phyloP scores from a whole-genome alignment of 1,140 invertebrate genomes.

The Lamellibrachia luymesi region DNA sequence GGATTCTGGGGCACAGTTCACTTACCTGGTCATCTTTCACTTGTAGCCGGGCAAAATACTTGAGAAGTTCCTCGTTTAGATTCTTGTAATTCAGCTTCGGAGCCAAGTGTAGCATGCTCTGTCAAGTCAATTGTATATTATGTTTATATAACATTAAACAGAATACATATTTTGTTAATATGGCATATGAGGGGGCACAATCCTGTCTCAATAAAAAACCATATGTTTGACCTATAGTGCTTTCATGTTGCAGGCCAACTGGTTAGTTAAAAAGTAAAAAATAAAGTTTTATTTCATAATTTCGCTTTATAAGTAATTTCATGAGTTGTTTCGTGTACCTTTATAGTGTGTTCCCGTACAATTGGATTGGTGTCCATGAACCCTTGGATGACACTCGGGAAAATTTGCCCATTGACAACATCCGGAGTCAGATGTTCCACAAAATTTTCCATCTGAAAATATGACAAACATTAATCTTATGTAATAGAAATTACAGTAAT shows the following conservation, averaged over 20 bases:
- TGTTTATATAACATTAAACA: not conserved
- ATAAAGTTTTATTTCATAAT: too few species aligned
- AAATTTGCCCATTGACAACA: slow-evolving; percentile 83
- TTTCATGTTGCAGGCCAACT: too few species aligned
- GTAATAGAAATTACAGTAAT: too few species aligned
- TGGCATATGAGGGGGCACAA: slow-evolving; percentile 9
- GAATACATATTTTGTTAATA: not conserved
- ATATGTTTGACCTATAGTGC: too few species aligned
- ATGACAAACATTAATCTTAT: too few species aligned
- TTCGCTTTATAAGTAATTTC: too few species aligned
- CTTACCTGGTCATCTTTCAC: slow-evolving; percentile 85
- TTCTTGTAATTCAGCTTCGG: slow-evolving; percentile 97
- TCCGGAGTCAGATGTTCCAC: slow-evolving; percentile 60
- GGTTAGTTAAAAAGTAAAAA: too few species aligned
- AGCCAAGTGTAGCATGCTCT: slow-evolving; percentile 86
- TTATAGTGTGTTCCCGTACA: slow-evolving; percentile 96
- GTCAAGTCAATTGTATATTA: not conserved
- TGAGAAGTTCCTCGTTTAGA: slow-evolving; percentile 91
- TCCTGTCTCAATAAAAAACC: too few species aligned
- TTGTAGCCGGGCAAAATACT: slow-evolving; percentile 93
- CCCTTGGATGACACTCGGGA: slow-evolving; percentile 86
- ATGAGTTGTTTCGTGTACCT: slow-evolving; percentile 60
- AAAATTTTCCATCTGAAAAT: slow-evolving; percentile 56
- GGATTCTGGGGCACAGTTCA: not conserved
- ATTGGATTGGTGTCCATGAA: slow-evolving; percentile 95